phyloP scores from a whole-genome alignment of 2,797 vertebrate genomes.

The Acanthurus leucopareius region DNA sequence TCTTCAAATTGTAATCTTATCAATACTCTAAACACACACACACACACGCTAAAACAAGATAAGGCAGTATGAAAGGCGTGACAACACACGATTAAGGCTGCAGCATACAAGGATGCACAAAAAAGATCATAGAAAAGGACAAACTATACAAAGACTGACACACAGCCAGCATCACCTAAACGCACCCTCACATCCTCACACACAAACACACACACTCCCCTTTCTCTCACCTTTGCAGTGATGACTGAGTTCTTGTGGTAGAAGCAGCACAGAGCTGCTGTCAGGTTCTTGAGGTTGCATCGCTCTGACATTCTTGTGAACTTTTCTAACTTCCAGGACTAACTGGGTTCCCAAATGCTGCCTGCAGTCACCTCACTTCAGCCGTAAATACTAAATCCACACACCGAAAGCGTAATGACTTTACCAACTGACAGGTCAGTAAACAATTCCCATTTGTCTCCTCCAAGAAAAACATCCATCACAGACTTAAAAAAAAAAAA shows the following conservation, averaged over 20 bases:
- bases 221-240: conserved; percentile 92
- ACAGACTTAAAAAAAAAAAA: background rate
- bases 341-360: conserved; percentile 2
- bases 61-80: background rate
- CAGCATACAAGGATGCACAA: conserved; percentile 15
- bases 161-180: background rate
- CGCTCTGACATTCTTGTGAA: conserved; percentile 89
- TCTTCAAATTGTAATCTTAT: background rate
- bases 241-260: conserved; percentile 93
- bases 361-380: conserved; percentile 1
- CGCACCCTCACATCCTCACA: background rate
- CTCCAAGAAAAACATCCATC: conserved; percentile 32
- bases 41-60: background rate
- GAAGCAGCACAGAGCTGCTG: conserved; percentile 95
- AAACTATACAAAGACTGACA: conserved; percentile 4
- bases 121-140: background rate
- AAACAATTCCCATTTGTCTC: conserved; percentile 13
- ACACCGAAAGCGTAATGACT: conserved; percentile 1
- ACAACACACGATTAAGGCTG: background rate
- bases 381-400: conserved; percentile 9
- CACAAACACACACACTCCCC: background rate
- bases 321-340: conserved; percentile 9
- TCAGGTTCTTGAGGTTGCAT: conserved; percentile 90
- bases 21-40: background rate
- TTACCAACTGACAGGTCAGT: background rate